Evolutionary conservation across 2,113 vertebrate species (phyloP), one percentile per base, ranked within the genome.

Genomic region (Notechis scutatus): DNA sequence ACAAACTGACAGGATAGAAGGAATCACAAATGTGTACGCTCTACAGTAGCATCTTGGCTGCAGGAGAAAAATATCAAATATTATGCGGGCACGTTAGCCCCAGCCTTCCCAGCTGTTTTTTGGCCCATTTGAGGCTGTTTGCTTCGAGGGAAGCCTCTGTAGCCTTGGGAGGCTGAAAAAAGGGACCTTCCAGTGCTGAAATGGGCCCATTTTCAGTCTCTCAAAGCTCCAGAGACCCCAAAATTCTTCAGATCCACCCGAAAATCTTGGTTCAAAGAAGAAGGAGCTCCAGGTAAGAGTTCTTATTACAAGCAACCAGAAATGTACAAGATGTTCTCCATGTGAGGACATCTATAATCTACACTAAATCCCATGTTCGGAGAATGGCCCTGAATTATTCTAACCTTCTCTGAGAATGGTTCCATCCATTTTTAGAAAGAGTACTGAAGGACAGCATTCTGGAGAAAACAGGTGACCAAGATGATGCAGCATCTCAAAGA

Each of bases 1-100:
- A 85, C 34, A 1, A 47, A 24, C 50, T 47, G 50, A 90, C 24
- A 47, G 15, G 45, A 47, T 23, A 87, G 45, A 15, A 24, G 85
- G 54, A 94, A 57, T 89, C 85, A 55, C 85, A 69, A 88, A 50
- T 7, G 54, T 85, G 95, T 74, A 69, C 74, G 34, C 85, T 88
- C 18, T 9, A 20, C 9, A 39, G 34, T 18, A 56, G 34, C 14
- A 21, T 39, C 7, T 15, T 88, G 29, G 18, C 6, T 23, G 5
- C 20, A 4, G 26, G 5, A n/a, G 29, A 18, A 55, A 56, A 12
- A 34, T 23, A 54, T 56, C 29, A 3, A 26, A 47, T 9, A 11
- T 45, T 45, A 45, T 47, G 47, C 0, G 47, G 5, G 47, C 47
- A 47, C 47, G 5, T 45, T 5, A 45, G 45, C 45, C 45, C 45